phyloP scores from a whole-genome alignment of 1,140 invertebrate species.

The Hylyphantes graminicola region DNA sequence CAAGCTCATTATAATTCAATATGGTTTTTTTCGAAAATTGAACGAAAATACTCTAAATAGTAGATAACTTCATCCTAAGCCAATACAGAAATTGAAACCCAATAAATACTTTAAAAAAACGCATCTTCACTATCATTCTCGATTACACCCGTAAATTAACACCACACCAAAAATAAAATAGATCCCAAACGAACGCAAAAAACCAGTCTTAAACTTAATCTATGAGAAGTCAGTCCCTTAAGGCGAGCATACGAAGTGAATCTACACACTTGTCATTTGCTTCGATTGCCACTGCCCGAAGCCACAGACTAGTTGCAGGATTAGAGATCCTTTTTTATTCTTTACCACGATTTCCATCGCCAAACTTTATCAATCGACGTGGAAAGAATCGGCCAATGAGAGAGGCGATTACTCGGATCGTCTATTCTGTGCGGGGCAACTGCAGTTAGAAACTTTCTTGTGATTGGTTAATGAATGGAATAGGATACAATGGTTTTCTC shows the following conservation, averaged over 20 bases:
- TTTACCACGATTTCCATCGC: slow-evolving; percentile 20
- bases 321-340: slow-evolving; percentile 11
- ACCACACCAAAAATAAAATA: neutral
- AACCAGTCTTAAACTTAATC: neutral
- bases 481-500: slow-evolving; percentile 28
- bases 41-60: too few species aligned
- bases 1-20: too few species aligned
- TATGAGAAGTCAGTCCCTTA: neutral
- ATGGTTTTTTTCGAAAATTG: too few species aligned
- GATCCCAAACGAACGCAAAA: neutral
- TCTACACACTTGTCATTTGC: slow-evolving; percentile 42
- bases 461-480: slow-evolving; percentile 47
- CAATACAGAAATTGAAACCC: too few species aligned
- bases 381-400: slow-evolving; percentile 51
- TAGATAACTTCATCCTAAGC: too few species aligned
- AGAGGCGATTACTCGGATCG: neutral
- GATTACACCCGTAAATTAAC: neutral
- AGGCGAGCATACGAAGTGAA: neutral
- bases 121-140: neutral
- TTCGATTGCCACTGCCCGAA: slow-evolving; percentile 31
- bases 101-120: neutral
- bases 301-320: neutral
- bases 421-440: slow-evolving; percentile 7
- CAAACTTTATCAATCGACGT: slow-evolving; percentile 52
- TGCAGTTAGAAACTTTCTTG: slow-evolving; percentile 46